Evolutionary conservation across 2,113 vertebrate species (phyloP), one percentile per base, ranked within the genome.

Genomic region (Daboia siamensis): DNA sequence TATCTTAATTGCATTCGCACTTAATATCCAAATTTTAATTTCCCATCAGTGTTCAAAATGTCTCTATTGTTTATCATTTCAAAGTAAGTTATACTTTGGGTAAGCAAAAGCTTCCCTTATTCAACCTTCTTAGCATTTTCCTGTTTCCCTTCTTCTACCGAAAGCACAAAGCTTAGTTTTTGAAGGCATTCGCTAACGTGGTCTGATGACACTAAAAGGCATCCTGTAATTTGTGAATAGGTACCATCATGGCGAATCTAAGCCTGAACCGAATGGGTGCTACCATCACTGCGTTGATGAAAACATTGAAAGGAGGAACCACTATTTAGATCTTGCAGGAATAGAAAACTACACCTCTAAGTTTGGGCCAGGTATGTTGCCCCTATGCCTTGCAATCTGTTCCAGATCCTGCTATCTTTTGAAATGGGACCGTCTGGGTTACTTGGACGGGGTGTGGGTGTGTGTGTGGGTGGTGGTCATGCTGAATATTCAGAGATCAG

Each of bases 251-350:
- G 98, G 97, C 52, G 98, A 99, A 96, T 98, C 98, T 97, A 98
- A 97, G 96, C 97, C 98, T 94, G 98, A 98, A 93, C 98, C 98
- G 96, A 97, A 97, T 23, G 98, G 97, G 96, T 99, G 98, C 98
- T 98, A 98, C 95, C 98, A 98, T 95, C 98, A 99, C 93, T 99
- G 99, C 52, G 98, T 99, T 92, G 99, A 99, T 92, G 99, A 99
- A 98, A 99, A 99, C 97, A 98, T 99, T 90, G 99, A 99, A 97
- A 98, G 99, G 97, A 98, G 99, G 98, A 99, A 99, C 98, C 99
- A 99, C 98, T 99, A 99, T 96, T 98, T 99, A 97, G 99, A 99
- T 97, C 98, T 99, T 95, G 99, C 99, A 29, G 99, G 99, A 95
- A 99, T 99, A 92, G 99, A 99, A 96, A 99, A 99, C 98, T 99